These are phyloP conservation scores for Xestobium rufovillosum DNA, from an alignment of 2,888 invertebrate genomes.

Conservation along the genomic window DNA sequence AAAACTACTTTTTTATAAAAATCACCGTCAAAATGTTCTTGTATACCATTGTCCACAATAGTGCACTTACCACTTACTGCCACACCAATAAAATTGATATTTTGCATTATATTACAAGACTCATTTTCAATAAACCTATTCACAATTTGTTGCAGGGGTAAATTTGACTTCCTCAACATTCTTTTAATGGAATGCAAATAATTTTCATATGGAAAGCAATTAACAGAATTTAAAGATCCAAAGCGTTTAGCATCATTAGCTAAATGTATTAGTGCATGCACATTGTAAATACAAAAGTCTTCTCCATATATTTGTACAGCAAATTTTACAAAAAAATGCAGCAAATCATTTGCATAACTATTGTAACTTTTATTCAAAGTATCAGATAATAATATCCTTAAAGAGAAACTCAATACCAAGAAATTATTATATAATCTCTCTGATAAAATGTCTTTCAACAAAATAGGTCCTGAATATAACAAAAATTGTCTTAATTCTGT, in stretches of 20 bases:
- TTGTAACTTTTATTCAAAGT: slow-evolving; percentile 18
- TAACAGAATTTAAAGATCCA: slow-evolving; percentile 12
- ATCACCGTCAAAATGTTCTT: too few relatives aligned
- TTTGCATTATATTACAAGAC: slow-evolving; percentile 1
- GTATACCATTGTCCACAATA: too few relatives aligned
- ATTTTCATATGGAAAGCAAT: slow-evolving; percentile 17
- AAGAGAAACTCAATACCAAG: slow-evolving; percentile 21
- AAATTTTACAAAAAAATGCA: slow-evolving; percentile 13
- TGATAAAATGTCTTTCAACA: slow-evolving; percentile 19
- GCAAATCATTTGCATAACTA: slow-evolving; percentile 18
- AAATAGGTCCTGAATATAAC: slow-evolving; percentile 21
- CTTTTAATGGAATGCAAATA: slow-evolving; percentile 13
- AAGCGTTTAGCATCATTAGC: slow-evolving; percentile 15
- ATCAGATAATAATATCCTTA: slow-evolving; percentile 19
- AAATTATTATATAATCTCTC: slow-evolving; percentile 18
- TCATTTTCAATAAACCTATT: slow-evolving; percentile 12
- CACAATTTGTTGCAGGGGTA: slow-evolving; percentile 13
- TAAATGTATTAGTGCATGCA: slow-evolving; percentile 15
- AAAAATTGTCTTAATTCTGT: slow-evolving; percentile 26
- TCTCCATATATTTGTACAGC: slow-evolving; percentile 14
- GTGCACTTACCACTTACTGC: too few relatives aligned
- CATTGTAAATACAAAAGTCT: slow-evolving; percentile 16
- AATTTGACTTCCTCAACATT: slow-evolving; percentile 15
- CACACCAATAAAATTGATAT: too few relatives aligned
- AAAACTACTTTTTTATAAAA: too few relatives aligned